Base-by-base conservation (phyloP, 1,140 invertebrate genomes). In the Phortica variegata region DNA sequence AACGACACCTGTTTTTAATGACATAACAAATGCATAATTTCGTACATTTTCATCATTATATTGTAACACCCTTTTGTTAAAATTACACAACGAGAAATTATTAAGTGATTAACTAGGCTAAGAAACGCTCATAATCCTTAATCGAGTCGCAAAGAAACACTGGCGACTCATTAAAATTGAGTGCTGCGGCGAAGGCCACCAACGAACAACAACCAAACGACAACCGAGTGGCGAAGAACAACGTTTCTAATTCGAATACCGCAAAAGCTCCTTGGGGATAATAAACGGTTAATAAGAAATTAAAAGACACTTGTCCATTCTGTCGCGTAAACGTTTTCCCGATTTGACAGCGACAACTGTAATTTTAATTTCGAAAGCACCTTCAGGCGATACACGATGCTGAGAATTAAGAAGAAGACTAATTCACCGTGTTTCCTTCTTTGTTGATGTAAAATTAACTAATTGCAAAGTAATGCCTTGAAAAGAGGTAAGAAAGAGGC, bases 251-350 rank as follows among this genome's bases (percentile, higher is more conserved):
- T n/a, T n/a, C n/a, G n/a, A n/a, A n/a, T n/a, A n/a, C n/a, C n/a
- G n/a, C 54, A 46, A 17, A 63, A 48, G 55, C 60, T 68, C 63
- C 63, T 57, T 60, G 47, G 63, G 63, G 65, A 69, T 68, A 68
- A 68, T 68, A 63, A 63, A 45, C 65, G 65, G 65, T 63, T 68
- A 68, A 68, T 68, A 68, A 68, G 63, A 63, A 63, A 68, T 68
- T 68, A 69, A 69, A 68, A 69, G 63, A 68, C 53, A 68, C 63
- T 68, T 69, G 53, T 58, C 43, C 51, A 43, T 48, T 54, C 16
- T 43, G 13, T 26, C 33, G 16, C 10, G 31, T 29, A 17, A 7
- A 23, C 36, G 17, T 31, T 43, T 6, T 34, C 32, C 43, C 16
- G 21, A 40, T 37, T 49, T 56, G 54, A 54, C 58, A 49, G 49